phyloP scores from a whole-genome alignment of 1,140 invertebrate species.

The Periplaneta americana region DNA sequence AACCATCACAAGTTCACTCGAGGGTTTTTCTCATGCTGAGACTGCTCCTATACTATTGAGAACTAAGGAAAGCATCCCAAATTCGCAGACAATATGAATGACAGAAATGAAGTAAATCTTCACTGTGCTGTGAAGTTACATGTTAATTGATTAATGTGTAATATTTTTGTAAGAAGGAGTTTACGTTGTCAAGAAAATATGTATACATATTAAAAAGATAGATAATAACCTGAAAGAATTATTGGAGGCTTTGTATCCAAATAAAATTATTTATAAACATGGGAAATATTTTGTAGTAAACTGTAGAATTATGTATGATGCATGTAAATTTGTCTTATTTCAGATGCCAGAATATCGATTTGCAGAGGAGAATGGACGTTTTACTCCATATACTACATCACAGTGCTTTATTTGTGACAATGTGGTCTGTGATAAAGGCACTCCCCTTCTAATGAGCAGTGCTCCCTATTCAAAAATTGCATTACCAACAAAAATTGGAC shows the following conservation, averaged over 20 bases:
- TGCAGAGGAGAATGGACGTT: background rate
- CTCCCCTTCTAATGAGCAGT: slow-evolving; percentile 19
- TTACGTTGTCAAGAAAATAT: background rate
- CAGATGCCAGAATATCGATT: background rate
- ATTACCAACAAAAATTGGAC: slow-evolving; percentile 27
- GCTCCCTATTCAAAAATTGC: slow-evolving; percentile 22
- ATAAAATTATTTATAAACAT: background rate
- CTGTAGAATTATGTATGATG: background rate
- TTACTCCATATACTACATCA: background rate
- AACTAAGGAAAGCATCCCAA: background rate
- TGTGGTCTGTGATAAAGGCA: slow-evolving; percentile 15
- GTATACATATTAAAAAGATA: background rate
- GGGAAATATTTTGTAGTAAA: background rate
- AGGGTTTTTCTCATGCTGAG: background rate
- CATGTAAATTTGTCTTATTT: background rate
- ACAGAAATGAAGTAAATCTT: no score
- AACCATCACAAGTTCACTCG: background rate
- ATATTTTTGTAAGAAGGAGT: background rate
- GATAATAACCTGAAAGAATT: background rate
- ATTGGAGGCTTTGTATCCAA: no score
- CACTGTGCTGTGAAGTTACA: no score
- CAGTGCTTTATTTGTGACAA: slow-evolving; percentile 26
- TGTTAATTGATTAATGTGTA: background rate
- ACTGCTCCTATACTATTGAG: background rate
- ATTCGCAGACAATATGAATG: background rate